phyloP scores from a whole-genome alignment of 2,797 vertebrate species.

The Melanogrammus aeglefinus region DNA sequence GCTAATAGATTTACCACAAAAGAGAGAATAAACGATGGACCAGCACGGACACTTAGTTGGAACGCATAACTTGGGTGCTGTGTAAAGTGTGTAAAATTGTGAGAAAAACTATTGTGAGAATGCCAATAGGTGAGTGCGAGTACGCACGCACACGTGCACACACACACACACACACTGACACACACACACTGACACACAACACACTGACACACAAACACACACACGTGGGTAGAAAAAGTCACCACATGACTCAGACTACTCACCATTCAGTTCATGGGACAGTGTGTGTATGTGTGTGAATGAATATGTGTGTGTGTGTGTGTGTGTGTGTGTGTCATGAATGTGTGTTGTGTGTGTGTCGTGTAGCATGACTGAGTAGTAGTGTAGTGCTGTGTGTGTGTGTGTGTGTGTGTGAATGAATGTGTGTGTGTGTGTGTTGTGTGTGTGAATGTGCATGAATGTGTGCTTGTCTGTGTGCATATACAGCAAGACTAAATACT shows the following conservation, averaged over 20 bases:
- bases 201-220: too few species aligned
- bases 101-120: neutral
- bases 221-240: neutral
- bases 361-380: too few species aligned
- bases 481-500: constrained; percentile 1
- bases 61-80: neutral
- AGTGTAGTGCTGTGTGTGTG: too few species aligned
- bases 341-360: too few species aligned
- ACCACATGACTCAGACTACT: neutral
- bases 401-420: neutral
- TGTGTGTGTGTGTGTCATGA: neutral
- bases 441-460: too few species aligned
- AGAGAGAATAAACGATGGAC: neutral
- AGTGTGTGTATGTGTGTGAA: neutral
- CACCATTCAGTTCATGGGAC: neutral
- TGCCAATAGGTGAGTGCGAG: neutral
- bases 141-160: neutral
- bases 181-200: too few species aligned
- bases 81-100: neutral
- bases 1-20: neutral
- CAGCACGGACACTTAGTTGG: neutral
- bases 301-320: too few species aligned
- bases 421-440: too few species aligned
- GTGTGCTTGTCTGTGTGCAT: neutral
- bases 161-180: too few species aligned